Evolutionary conservation across 1,140 invertebrate species (phyloP).

Genomic region (Drosophila lini): DNA sequence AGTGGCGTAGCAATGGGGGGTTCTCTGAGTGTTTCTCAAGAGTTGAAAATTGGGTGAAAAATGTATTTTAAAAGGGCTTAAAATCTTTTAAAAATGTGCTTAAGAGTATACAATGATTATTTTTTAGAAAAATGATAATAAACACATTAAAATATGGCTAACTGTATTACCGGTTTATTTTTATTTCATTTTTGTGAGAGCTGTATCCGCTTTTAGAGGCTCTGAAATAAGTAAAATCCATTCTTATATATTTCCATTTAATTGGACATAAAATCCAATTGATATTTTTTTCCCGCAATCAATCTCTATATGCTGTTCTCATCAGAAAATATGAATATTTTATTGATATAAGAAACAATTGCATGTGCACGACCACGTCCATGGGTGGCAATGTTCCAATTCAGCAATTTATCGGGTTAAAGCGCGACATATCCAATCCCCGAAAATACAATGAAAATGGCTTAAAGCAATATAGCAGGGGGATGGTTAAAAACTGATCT

Average conservation of each 20-base stretch:
- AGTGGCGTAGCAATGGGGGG: background rate
- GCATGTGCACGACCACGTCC: background rate
- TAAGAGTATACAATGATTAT: too few relatives aligned
- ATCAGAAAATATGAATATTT: conserved; percentile 3
- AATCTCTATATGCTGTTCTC: background rate
- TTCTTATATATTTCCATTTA: background rate
- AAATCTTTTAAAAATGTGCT: background rate
- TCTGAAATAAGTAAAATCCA: background rate
- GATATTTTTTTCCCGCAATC: background rate
- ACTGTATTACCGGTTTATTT: too few relatives aligned
- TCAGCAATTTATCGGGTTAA: conserved; percentile 46
- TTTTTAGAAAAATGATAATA: background rate
- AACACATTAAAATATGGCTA: too few relatives aligned
- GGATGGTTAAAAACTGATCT: conserved; percentile 69
- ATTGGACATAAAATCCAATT: background rate
- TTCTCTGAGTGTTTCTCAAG: too few relatives aligned
- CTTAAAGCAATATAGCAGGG: conserved; percentile 20
- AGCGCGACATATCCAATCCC: background rate
- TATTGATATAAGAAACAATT: conserved; percentile 10
- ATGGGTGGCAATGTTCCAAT: conserved; percentile 3
- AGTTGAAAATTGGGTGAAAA: background rate
- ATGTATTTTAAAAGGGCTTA: background rate
- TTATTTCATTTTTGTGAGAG: too few relatives aligned
- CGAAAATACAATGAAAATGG: conserved; percentile 19
- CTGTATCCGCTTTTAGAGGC: background rate